Conservation (phyloP, 1,140 invertebrate species). For the Samia ricini region DNA sequence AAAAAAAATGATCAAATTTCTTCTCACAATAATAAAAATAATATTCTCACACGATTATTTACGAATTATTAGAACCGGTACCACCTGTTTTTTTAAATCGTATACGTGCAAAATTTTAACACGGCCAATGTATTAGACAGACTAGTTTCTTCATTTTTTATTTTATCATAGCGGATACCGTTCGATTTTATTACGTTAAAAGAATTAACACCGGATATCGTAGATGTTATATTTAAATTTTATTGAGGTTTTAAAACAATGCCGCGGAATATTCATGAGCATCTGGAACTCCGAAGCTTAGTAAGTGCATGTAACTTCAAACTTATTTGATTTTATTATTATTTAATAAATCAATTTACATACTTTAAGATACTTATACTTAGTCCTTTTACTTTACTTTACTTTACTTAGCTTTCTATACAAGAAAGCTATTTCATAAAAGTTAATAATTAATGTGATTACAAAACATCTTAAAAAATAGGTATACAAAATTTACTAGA, state of each 20-base stretch:
- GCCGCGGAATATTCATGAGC: slow-evolving; percentile 36
- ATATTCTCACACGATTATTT: neutral
- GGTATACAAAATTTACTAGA: too few species aligned
- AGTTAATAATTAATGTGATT: too few species aligned
- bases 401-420: too few species aligned
- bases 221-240: slow-evolving; percentile 36
- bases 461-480: too few species aligned
- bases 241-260: slow-evolving; percentile 31
- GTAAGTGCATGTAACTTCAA: too few species aligned
- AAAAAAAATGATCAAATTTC: neutral
- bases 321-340: too few species aligned
- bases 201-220: slow-evolving; percentile 35
- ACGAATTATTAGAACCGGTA: neutral
- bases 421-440: too few species aligned
- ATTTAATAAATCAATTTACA: too few species aligned
- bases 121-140: neutral
- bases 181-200: slow-evolving; percentile 3
- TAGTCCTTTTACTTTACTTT: too few species aligned
- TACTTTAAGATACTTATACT: too few species aligned
- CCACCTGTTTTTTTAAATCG: neutral
- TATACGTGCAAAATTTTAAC: neutral
- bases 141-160: too few species aligned
- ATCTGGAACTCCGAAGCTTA: neutral
- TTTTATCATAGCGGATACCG: neutral
- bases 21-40: neutral